Evolutionary conservation across 2,797 vertebrate genomes (phyloP).

Genomic region (Masticophis lateralis): DNA sequence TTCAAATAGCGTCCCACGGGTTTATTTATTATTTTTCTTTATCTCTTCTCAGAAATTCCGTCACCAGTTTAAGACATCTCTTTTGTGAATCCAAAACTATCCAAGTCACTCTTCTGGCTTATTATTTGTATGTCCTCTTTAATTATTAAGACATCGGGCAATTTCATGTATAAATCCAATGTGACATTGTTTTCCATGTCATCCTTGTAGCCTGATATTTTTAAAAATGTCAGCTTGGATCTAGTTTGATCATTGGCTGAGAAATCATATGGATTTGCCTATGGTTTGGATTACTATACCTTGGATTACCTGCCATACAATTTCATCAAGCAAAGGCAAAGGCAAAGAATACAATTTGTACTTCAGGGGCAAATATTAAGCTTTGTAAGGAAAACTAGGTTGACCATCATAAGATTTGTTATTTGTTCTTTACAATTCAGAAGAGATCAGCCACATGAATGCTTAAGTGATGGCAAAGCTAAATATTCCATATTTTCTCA

Average conservation of each 20-base stretch:
- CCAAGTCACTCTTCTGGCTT: too few relatives aligned
- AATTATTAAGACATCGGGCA: too few relatives aligned
- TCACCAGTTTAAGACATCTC: neutral
- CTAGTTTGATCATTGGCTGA: conserved; percentile 66
- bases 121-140: too few relatives aligned
- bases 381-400: conserved; percentile 35
- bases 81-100: neutral
- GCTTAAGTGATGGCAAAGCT: conserved; percentile 35
- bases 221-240: neutral
- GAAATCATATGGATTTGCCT: conserved; percentile 51
- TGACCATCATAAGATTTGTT: conserved; percentile 37
- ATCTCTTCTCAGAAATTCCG: neutral
- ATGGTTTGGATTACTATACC: conserved; percentile 42
- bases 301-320: conserved; percentile 48
- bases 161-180: too few relatives aligned
- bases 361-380: neutral
- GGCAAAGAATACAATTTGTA: conserved; percentile 48
- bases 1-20: neutral
- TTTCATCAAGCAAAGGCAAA: conserved; percentile 61
- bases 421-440: neutral
- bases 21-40: neutral
- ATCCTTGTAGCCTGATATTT: neutral
- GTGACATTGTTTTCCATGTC: neutral
- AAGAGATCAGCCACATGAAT: conserved; percentile 49
- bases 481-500: conserved; percentile 37